Conservation (phyloP, 2,797 vertebrate genomes). For the Chrysocyon brachyurus region DNA sequence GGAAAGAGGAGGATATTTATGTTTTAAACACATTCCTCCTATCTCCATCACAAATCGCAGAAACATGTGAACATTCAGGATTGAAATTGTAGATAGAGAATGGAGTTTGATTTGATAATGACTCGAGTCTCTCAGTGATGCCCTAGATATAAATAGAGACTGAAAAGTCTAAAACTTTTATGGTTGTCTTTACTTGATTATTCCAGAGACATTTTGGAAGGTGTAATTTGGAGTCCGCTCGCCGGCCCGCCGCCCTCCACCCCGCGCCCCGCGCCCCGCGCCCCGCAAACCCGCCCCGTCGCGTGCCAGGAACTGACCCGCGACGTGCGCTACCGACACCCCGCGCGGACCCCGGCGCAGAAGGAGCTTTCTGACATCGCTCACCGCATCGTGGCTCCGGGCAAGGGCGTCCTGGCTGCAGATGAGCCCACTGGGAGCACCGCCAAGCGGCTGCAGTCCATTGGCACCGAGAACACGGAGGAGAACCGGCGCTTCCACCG, state of each 20-base stretch:
- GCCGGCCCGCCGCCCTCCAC: too few species aligned
- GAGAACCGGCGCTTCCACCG: too few species aligned
- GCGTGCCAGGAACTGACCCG: too few species aligned
- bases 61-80: constrained; percentile 2
- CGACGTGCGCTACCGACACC: fast-evolving
- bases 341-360: too few species aligned
- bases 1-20: neutral
- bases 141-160: neutral
- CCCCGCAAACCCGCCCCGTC: too few species aligned
- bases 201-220: neutral
- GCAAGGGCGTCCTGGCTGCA: too few species aligned
- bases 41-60: neutral
- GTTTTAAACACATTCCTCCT: neutral
- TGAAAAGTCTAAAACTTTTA: neutral
- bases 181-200: neutral
- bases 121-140: neutral
- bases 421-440: too few species aligned
- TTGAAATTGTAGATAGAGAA: neutral
- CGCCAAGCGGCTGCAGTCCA: too few species aligned
- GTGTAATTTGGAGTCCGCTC: neutral
- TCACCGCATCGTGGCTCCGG: too few species aligned
- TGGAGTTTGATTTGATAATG: neutral
- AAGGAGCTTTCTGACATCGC: too few species aligned
- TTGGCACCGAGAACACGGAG: too few species aligned
- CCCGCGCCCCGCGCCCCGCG: too few species aligned